These are phyloP conservation scores for Corythoichthys haematopterus DNA, from an alignment of 2,113 vertebrate species.

Conservation along the genomic window DNA sequence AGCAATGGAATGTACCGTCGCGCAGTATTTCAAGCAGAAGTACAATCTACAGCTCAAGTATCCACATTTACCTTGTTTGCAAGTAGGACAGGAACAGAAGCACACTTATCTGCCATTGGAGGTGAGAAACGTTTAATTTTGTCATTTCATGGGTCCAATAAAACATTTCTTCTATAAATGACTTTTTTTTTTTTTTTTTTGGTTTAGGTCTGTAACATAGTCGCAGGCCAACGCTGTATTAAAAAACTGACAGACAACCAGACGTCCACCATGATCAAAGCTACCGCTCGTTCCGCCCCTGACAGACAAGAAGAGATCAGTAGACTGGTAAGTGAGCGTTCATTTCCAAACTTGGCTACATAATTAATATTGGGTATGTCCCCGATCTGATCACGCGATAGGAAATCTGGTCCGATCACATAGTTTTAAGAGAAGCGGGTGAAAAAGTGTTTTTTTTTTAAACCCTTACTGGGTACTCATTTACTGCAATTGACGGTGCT, in stretches of 20 bases:
- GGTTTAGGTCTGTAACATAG: conserved; percentile 93
- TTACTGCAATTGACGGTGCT: too few relatives aligned
- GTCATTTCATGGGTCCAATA: background rate
- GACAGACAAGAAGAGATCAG: conserved; percentile 98
- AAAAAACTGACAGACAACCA: conserved; percentile 99
- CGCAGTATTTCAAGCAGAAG: conserved; percentile 99
- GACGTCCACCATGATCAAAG: conserved; percentile 98
- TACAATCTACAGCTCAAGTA: conserved; percentile 97
- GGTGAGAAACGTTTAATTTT: conserved; percentile 68
- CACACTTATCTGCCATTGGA: conserved; percentile 96
- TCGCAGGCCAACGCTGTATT: conserved; percentile 95
- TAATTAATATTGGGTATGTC: too few relatives aligned
- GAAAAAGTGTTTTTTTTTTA: too few relatives aligned
- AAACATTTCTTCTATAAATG: background rate
- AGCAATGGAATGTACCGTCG: conserved; percentile 98
- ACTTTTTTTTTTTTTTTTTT: background rate
- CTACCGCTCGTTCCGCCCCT: conserved; percentile 92
- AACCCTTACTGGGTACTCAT: too few relatives aligned
- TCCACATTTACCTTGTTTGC: conserved; percentile 93
- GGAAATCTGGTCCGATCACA: too few relatives aligned
- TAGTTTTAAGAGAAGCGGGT: too few relatives aligned
- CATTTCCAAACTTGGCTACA: too few relatives aligned
- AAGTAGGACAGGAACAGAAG: conserved; percentile 98
- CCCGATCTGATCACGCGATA: too few relatives aligned
- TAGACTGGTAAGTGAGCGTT: conserved; percentile 81